These are phyloP conservation scores for Andrena dorsata DNA, from an alignment of 2,888 invertebrate species.

Conservation along the genomic window DNA sequence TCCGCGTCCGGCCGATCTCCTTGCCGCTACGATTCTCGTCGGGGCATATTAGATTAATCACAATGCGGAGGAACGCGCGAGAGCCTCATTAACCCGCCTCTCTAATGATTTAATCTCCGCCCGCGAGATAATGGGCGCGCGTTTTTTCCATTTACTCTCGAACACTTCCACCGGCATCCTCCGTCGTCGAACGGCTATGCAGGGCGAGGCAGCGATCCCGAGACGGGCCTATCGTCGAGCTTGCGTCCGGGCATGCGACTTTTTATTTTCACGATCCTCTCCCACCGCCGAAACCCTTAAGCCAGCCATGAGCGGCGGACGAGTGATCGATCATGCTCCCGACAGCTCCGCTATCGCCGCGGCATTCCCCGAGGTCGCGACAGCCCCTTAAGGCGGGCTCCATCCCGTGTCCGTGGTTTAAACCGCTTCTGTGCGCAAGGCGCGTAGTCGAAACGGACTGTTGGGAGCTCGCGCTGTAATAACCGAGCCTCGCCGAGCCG, in stretches of 20 bases:
- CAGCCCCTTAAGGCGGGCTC: slow-evolving; percentile 46
- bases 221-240: background rate
- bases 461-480: slow-evolving; percentile 65
- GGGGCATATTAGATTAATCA: slow-evolving; percentile 33
- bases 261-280: background rate
- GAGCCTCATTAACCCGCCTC: slow-evolving; percentile 45
- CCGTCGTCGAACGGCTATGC: background rate
- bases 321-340: slow-evolving; percentile 58
- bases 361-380: slow-evolving; percentile 50
- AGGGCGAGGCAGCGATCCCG: background rate
- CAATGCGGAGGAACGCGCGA: slow-evolving; percentile 14
- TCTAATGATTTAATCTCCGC: slow-evolving; percentile 60
- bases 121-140: slow-evolving; percentile 51
- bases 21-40: slow-evolving; percentile 12
- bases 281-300: background rate
- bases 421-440: slow-evolving; percentile 61
- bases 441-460: slow-evolving; percentile 55
- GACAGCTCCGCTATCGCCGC: slow-evolving; percentile 38
- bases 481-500: slow-evolving; percentile 62
- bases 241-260: background rate
- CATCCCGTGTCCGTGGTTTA: slow-evolving; percentile 20
- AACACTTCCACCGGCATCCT: background rate
- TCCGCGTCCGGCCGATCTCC: background rate
- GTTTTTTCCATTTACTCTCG: slow-evolving; percentile 46
- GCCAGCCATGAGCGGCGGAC: background rate